Evolutionary conservation across 2,888 invertebrate species (phyloP).

Genomic region (Coenonympha arcania): DNA sequence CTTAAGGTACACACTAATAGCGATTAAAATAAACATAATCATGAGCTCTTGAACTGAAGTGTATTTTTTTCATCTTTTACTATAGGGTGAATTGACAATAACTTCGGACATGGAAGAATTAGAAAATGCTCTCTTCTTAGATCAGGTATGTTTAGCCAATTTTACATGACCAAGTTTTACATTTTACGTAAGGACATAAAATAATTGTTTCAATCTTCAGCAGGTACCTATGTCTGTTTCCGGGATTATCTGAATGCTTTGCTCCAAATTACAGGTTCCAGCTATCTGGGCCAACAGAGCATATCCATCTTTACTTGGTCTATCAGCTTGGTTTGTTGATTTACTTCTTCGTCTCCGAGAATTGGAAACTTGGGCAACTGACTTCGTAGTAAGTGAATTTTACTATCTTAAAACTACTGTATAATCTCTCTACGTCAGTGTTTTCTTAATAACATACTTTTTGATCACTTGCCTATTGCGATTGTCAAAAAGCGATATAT

Average conservation of each 20-base stretch:
- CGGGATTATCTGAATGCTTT: background rate
- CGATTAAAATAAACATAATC: no score
- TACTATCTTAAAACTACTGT: no score
- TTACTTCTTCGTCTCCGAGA: constrained; percentile 88
- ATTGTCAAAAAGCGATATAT: no score
- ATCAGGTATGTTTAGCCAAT: constrained; percentile 72
- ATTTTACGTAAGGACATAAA: no score
- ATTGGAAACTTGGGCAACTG: constrained; percentile 94
- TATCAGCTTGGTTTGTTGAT: constrained; percentile 95
- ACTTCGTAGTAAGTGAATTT: constrained; percentile 92
- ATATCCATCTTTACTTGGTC: constrained; percentile 90
- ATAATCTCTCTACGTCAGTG: background rate
- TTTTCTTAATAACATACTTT: background rate
- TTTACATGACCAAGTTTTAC: background rate
- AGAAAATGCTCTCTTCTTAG: constrained; percentile 92
- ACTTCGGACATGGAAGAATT: constrained; percentile 97
- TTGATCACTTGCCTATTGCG: background rate
- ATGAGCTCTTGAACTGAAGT: no score
- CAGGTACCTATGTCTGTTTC: no score
- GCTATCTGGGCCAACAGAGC: constrained; percentile 89
- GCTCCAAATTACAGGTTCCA: constrained; percentile 77
- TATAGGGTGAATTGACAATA: constrained; percentile 93
- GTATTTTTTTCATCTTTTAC: constrained; percentile 13
- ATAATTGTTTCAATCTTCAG: no score
- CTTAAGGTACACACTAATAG: constrained; percentile 77